A percentile compares a stretch with the other conserved stretches of the same genome.
These are phyloP conservation scores for Pseudomyrmex sp. DNA, from an alignment of 1,140 invertebrate genomes.

Conservation along the genomic window DNA sequence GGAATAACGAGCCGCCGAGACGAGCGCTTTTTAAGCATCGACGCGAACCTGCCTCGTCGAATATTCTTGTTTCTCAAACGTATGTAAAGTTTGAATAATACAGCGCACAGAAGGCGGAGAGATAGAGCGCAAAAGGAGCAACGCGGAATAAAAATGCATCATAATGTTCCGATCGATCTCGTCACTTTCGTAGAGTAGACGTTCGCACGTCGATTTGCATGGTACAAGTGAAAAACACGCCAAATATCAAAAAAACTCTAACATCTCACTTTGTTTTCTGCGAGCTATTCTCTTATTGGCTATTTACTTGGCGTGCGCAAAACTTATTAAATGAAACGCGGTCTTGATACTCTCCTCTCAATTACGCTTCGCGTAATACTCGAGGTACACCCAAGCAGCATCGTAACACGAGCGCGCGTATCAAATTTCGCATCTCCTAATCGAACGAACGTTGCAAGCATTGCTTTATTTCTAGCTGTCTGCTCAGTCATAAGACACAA, in stretches of 20 bases:
- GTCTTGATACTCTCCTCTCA: constrained; percentile 44
- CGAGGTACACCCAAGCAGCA: constrained; percentile 34
- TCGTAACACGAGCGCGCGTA: constrained; percentile 44
- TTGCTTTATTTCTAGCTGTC: constrained; percentile 46
- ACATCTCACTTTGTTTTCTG: neutral
- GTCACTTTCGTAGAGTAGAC: constrained; percentile 1
- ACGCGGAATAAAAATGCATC: constrained; percentile 46
- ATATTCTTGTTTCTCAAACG: constrained; percentile 62
- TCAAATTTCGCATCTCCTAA: constrained; percentile 54
- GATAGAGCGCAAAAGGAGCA: constrained; percentile 43
- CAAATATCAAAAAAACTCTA: neutral
- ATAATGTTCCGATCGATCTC: constrained; percentile 45
- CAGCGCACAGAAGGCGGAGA: constrained; percentile 13
- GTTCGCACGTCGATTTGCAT: neutral
- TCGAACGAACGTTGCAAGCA: constrained; percentile 30
- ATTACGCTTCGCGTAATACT: constrained; percentile 45
- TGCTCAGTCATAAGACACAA: constrained; percentile 23
- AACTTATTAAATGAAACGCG: constrained; percentile 41
- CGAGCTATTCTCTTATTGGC: neutral
- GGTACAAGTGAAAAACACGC: neutral
- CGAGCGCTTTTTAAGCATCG: constrained; percentile 58
- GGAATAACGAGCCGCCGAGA: constrained; percentile 47
- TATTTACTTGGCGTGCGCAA: neutral
- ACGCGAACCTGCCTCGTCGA: constrained; percentile 52
- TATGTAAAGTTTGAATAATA: constrained; percentile 60